A percentile compares a stretch with the other conserved stretches of the same genome.
Evolutionary conservation across 2,797 vertebrate species (phyloP).

Genomic region (Lindbergichthys nudifrons): DNA sequence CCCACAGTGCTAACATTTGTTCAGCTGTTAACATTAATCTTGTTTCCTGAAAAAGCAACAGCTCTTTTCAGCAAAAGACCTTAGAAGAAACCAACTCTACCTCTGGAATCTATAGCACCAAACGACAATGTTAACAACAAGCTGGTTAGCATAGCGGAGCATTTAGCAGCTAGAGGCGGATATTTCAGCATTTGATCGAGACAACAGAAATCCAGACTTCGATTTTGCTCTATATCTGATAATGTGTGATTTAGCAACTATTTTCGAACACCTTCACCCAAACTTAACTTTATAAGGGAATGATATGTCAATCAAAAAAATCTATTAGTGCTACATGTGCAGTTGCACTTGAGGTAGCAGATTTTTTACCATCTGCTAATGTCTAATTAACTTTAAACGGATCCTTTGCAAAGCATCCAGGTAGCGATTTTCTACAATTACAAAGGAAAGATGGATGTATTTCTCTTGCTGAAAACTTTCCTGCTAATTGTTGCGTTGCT

Average conservation of each 20-base stretch:
- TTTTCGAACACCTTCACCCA: neutral
- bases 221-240: neutral
- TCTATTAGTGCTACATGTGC: neutral
- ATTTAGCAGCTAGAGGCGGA: too few relatives aligned
- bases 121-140: too few relatives aligned
- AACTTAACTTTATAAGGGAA: too few relatives aligned
- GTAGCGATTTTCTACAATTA: too few relatives aligned
- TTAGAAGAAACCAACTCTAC: too few relatives aligned
- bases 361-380: neutral
- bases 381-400: slow-evolving; percentile 8
- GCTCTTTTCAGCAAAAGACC: neutral
- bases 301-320: neutral
- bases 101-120: too few relatives aligned
- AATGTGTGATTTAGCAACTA: neutral
- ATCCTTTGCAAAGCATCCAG: neutral
- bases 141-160: too few relatives aligned
- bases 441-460: slow-evolving; percentile 7
- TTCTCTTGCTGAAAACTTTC: slow-evolving; percentile 37
- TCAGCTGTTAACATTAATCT: neutral
- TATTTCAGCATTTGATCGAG: too few relatives aligned
- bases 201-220: too few relatives aligned
- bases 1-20: neutral
- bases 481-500: slow-evolving; percentile 54
- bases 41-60: slow-evolving; percentile 1
- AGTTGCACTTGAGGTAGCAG: neutral